Conservation (phyloP, 1,140 invertebrate species). For the Bombus cullumanus region DNA sequence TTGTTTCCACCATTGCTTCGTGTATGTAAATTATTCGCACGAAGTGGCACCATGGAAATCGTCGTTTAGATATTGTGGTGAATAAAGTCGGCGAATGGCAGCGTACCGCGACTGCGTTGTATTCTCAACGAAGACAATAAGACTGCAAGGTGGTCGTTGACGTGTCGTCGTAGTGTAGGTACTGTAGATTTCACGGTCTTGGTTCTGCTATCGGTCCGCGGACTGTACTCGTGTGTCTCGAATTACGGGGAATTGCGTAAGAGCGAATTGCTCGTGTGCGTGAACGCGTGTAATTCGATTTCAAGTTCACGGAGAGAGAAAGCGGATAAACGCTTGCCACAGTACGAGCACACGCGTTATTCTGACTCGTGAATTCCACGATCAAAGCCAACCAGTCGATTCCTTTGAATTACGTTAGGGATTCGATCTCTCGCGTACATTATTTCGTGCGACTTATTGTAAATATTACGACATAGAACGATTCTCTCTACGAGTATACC, state of each 20-base stretch:
- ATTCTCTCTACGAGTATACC: background rate
- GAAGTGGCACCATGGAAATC: background rate
- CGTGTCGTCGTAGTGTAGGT: background rate
- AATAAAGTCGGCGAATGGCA: background rate
- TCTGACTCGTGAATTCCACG: constrained; percentile 15
- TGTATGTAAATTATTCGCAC: background rate
- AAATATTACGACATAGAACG: background rate
- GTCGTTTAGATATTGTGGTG: background rate
- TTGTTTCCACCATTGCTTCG: background rate
- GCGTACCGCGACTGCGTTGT: background rate
- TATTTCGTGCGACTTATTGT: background rate
- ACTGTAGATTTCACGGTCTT: constrained; percentile 36
- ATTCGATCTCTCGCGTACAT: background rate
- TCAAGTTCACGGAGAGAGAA: constrained; percentile 68
- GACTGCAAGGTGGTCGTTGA: background rate
- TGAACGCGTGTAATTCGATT: constrained; percentile 66
- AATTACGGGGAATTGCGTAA: constrained; percentile 60
- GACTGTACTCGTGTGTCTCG: constrained; percentile 34
- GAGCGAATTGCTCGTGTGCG: constrained; percentile 39
- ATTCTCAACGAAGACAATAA: constrained; percentile 5
- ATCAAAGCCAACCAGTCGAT: background rate
- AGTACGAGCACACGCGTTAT: constrained; percentile 36
- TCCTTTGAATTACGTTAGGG: background rate
- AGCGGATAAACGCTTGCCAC: constrained; percentile 43
- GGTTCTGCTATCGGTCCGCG: background rate